Base-by-base conservation (phyloP, 1,140 invertebrate species). In the Anastrepha obliqua region DNA sequence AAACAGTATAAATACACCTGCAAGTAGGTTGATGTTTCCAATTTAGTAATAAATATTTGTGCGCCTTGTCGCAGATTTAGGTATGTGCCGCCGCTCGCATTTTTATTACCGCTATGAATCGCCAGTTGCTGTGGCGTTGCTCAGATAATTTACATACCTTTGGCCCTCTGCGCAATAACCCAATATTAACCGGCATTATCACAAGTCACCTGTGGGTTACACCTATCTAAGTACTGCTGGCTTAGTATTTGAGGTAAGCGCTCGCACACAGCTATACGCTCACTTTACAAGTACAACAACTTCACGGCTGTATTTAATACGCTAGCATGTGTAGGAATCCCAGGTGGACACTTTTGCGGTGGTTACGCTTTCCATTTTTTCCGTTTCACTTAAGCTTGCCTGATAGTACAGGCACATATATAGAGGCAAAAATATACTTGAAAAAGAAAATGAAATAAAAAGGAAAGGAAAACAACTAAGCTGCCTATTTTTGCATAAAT, bases 121-220 rank as follows among this genome's bases (percentile, higher is more conserved):
- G 67, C 44, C 29, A 8, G 39, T 15, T 39, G 13, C n/a, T 17
- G 67, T 74, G 67, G 67, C 39, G 15, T 44, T 47, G 67, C 39
- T 44, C 13, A 42, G 67, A 74, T 74, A 17, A 47, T n/a, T 74
- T 47, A 74, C 67, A 74, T 74, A 74, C 15, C 67, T 74, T 47
- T 13, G 67, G 67, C 13, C 6, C 15, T 4, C 67, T 3, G 39
- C 44, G 42, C 42, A 44, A 74, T 74, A 44, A 6, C 17, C 39
- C 39, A n/a, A 74, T 74, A 74, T 74, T 74, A 42, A 17, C 39
- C 67, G 15, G 67, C 42, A 74, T 74, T 74, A 47, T 47, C 67
- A 47, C 13, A 47, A 44, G 42, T 7, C 42, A 47, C 67, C 67
- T 6, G 67, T 74, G 67, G 15, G 29, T 11, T 11, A 55, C 11